Evolutionary conservation across 1,140 invertebrate genomes (phyloP), one percentile per base, ranked within the genome.

Genomic region (Macrosteles quadrilineatus): DNA sequence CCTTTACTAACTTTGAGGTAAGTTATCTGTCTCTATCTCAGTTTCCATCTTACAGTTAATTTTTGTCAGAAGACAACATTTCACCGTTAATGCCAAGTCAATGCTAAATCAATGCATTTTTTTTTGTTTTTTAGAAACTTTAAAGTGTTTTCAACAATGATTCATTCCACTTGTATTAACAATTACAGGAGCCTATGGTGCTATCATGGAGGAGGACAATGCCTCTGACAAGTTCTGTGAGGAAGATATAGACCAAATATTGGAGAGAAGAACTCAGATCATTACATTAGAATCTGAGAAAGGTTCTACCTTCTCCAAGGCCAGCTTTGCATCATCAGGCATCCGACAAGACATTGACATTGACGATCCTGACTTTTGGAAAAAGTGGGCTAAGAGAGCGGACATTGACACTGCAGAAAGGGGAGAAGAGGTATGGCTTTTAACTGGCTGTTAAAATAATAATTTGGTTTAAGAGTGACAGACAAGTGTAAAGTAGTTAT

Each of bases 331-430:
- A 1, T 93, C 96, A 62, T 91, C 94, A 25, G 91, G 91, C 64
- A 98, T 97, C 80, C 86, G 97, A 72, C 91, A 92, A 14, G 98
- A 99, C 79, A 99, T 99, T 76, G 96, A 98, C 77, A 94, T 99
- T 71, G 95, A 99, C 82, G 98, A 99, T 88, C 98, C 98, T 12
- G 95, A 99, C 77, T 99, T 99, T 81, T 99, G 98, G 98, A 97
- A 98, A 76, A 99, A 99, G 83, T 99, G 98, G 98, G 98, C 98
- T 1, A 98, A 98, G 78, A 98, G 96, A 81, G 98, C 98, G 0
- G 97, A 99, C 79, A 94, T 99, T 72, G 96, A 99, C 82, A 90
- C 94, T 0, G 95, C 97, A 66, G 94, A 95, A 76, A 90, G 92
- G 75, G 83, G 86, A 74, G 88, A 91, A 79, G 87, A 90, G 73